Conservation (phyloP, 2,888 invertebrate genomes). For the Sphinx pinastri region DNA sequence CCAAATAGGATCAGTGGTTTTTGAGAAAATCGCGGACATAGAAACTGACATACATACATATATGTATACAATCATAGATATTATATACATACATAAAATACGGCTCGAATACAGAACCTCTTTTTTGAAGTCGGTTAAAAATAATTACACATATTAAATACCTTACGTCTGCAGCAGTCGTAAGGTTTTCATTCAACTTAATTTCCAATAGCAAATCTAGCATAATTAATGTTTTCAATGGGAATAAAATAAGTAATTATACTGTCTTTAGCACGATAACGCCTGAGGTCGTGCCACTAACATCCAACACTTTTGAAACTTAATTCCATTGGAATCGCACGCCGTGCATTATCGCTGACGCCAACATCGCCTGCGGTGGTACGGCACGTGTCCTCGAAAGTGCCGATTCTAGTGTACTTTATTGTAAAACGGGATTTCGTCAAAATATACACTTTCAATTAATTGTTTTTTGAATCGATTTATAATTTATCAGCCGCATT, state of each 20-base stretch:
- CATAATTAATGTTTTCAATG: conserved; percentile 17
- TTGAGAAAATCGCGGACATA: no score
- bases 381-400: conserved; percentile 53
- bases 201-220: neutral
- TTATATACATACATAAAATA: no score
- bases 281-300: conserved; percentile 43
- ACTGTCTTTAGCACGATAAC: conserved; percentile 25
- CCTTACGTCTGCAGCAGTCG: neutral
- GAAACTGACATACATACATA: no score
- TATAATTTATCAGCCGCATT: neutral
- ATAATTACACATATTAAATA: neutral
- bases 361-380: conserved; percentile 47
- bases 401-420: conserved; percentile 30
- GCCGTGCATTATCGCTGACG: conserved; percentile 44
- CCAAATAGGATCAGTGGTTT: no score
- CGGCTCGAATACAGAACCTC: no score
- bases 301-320: conserved; percentile 48
- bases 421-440: neutral
- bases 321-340: conserved; percentile 43
- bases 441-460: neutral
- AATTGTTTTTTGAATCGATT: neutral
- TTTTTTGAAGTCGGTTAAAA: no score
- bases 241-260: conserved; percentile 21
- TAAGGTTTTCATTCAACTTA: no score
- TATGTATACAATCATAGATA: no score